phyloP scores from a whole-genome alignment of 2,797 vertebrate genomes.

The Manis crassicaudata region DNA sequence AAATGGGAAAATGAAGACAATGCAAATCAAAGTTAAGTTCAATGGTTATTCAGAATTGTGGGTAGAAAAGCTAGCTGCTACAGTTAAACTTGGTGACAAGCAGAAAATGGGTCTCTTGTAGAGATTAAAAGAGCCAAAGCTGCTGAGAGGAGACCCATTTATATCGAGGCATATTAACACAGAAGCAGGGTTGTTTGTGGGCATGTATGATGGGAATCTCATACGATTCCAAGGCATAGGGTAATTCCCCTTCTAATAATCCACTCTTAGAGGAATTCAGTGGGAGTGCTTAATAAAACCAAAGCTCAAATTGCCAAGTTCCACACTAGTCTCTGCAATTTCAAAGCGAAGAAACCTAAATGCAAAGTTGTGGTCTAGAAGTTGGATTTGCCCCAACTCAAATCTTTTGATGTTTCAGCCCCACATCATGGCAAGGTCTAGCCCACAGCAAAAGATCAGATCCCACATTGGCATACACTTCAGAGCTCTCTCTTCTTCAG shows the following conservation, averaged over 20 bases:
- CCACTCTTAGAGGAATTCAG: background rate
- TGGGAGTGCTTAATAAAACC: slow-evolving; percentile 11
- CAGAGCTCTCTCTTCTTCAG: background rate
- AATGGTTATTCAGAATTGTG: slow-evolving; percentile 50
- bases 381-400: background rate
- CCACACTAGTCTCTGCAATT: background rate
- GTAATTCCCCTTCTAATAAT: background rate
- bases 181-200: background rate
- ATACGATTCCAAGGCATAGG: background rate
- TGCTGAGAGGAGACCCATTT: background rate
- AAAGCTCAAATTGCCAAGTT: background rate
- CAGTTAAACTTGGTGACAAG: slow-evolving; percentile 44
- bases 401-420: background rate
- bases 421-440: background rate
- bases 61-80: slow-evolving; percentile 38
- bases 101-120: slow-evolving; percentile 39
- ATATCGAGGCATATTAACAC: slow-evolving; percentile 15
- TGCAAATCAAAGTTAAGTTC: slow-evolving; percentile 73
- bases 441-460: background rate
- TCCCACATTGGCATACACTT: background rate
- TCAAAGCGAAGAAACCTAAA: background rate
- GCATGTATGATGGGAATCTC: background rate
- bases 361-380: background rate
- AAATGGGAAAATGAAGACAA: slow-evolving; percentile 73
- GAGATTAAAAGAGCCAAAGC: background rate